Evolutionary conservation across 2,888 invertebrate species (phyloP).

Genomic region (Hecatera dysodea): DNA sequence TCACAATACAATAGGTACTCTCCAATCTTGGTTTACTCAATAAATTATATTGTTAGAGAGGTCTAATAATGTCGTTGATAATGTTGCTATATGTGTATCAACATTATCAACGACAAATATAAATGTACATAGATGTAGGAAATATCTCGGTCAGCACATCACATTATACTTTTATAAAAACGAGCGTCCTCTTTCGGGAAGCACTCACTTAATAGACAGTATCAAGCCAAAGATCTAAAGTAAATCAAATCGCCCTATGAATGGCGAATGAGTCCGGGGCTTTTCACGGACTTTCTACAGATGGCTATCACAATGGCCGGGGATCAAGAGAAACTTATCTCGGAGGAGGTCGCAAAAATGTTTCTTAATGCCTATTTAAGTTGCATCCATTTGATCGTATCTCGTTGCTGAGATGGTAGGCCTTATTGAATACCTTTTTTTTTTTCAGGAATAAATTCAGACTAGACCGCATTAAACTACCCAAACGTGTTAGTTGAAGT

Average conservation of each 20-base stretch:
- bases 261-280: conserved; percentile 88
- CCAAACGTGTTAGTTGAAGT: background rate
- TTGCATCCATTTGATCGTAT: conserved; percentile 85
- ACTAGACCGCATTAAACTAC: conserved; percentile 6
- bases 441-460: conserved; percentile 18
- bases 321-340: conserved; percentile 89
- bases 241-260: conserved; percentile 91
- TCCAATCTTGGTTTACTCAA: conserved; percentile 18
- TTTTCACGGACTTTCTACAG: conserved; percentile 87
- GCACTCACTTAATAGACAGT: conserved; percentile 89
- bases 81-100: too few relatives aligned
- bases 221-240: conserved; percentile 89
- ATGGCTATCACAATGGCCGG: conserved; percentile 89
- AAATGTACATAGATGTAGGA: conserved; percentile 3
- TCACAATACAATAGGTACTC: conserved; percentile 5
- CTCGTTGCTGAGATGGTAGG: conserved; percentile 61
- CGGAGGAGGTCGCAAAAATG: conserved; percentile 85
- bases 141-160: conserved; percentile 60
- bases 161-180: conserved; percentile 82
- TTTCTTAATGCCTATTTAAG: conserved; percentile 89
- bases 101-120: conserved; percentile 9
- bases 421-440: conserved; percentile 43
- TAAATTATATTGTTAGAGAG: conserved; percentile 8
- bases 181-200: conserved; percentile 73
- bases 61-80: too few relatives aligned